A percentile compares a stretch with the other conserved stretches of the same genome.
Conservation (phyloP, 2,888 invertebrate genomes). For the Autographa gamma region DNA sequence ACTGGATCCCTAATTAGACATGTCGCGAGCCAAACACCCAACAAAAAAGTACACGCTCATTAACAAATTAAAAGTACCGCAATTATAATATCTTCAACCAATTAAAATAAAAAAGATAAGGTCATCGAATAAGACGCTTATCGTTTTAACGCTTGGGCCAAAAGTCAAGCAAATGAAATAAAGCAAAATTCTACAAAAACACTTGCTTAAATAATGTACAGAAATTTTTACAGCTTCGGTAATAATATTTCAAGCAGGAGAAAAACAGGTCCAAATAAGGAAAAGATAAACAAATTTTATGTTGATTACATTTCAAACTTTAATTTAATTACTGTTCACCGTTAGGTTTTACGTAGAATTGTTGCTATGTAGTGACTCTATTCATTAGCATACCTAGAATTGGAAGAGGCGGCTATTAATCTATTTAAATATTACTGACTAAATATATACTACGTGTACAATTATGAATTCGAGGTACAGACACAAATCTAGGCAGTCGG, state of each 20-base stretch:
- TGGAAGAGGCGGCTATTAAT: too few species aligned
- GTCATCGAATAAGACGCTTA: slow-evolving; percentile 3
- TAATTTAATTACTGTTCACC: not conserved
- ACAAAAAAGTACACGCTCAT: slow-evolving; percentile 2
- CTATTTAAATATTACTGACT: too few species aligned
- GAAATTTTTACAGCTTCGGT: not conserved
- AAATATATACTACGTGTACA: not conserved
- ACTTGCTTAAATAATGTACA: not conserved
- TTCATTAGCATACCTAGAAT: too few species aligned
- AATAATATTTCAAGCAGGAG: not conserved
- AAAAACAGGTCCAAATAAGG: not conserved
- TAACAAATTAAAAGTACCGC: slow-evolving; percentile 1
- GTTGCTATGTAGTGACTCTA: not conserved
- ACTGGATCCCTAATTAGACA: slow-evolving; percentile 3
- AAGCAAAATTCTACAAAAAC: not conserved
- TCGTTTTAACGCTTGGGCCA: not conserved
- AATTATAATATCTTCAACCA: slow-evolving; percentile 2
- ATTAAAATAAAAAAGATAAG: slow-evolving; percentile 5
- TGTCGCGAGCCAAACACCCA: slow-evolving; percentile 1
- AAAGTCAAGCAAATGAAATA: not conserved
- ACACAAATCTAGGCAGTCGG: slow-evolving; percentile 9
- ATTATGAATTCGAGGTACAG: slow-evolving; percentile 17
- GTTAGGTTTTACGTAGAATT: not conserved
- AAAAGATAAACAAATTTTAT: not conserved
- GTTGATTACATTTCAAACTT: not conserved